A percentile compares a stretch with the other conserved stretches of the same genome.
Conservation (phyloP, 2,888 invertebrate genomes). For the Chymomyza amoena region DNA sequence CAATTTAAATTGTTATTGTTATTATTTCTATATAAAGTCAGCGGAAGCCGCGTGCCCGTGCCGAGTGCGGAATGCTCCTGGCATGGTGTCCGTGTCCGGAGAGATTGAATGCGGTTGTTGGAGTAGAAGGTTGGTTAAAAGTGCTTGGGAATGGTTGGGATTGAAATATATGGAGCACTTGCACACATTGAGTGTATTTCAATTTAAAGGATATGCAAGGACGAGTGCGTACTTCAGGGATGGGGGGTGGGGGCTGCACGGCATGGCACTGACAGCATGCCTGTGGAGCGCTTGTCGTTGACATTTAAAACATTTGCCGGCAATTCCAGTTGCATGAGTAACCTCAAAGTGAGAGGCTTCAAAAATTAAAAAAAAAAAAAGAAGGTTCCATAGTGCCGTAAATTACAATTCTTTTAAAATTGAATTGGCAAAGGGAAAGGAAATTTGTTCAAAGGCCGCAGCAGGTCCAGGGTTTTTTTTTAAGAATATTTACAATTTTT, state of each 20-base stretch:
- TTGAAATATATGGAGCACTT: not conserved
- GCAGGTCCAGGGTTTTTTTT: not conserved
- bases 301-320: slow-evolving; percentile 35
- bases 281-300: not conserved
- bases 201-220: slow-evolving; percentile 64
- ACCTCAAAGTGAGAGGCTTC: slow-evolving; percentile 24
- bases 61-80: not conserved
- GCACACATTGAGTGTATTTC: slow-evolving; percentile 48
- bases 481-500: not conserved
- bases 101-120: not conserved
- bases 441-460: too few species aligned
- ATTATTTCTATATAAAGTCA: slow-evolving; percentile 67
- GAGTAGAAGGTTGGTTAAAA: not conserved
- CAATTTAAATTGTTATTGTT: slow-evolving; percentile 69
- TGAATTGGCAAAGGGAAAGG: too few species aligned
- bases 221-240: slow-evolving; percentile 19
- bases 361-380: slow-evolving; percentile 44
- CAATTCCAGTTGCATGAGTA: slow-evolving; percentile 20
- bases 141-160: not conserved
- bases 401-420: not conserved
- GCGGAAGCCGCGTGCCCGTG: not conserved
- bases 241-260: slow-evolving; percentile 6
- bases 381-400: not conserved
- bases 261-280: slow-evolving; percentile 57
- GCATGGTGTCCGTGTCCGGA: not conserved